Evolutionary conservation across 1,140 invertebrate species (phyloP).

Genomic region (Mya arenaria): DNA sequence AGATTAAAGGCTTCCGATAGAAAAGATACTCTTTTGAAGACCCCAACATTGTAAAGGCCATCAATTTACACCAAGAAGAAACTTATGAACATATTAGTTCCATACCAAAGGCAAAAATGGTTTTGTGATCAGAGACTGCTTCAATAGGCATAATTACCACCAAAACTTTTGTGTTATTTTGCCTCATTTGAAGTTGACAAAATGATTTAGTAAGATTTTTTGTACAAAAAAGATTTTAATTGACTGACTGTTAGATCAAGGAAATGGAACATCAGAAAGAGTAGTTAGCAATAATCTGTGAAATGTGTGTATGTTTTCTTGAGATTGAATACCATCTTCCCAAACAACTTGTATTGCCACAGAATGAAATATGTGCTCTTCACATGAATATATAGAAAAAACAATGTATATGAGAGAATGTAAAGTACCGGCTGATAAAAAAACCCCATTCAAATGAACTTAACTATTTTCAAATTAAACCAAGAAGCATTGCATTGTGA

Average conservation of each 20-base stretch:
- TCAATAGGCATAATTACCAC: slow-evolving; percentile 16
- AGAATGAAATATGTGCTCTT: neutral
- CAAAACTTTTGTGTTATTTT: slow-evolving; percentile 6
- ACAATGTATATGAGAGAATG: no score
- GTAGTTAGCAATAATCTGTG: no score
- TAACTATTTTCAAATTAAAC: no score
- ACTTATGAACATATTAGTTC: slow-evolving; percentile 1
- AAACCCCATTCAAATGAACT: no score
- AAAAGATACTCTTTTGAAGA: slow-evolving; percentile 21
- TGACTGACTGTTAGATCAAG: no score
- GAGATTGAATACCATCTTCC: neutral
- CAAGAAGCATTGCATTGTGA: no score
- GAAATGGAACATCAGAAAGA: no score
- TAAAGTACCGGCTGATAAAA: no score
- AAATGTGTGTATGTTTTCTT: neutral
- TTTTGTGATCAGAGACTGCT: slow-evolving; percentile 14
- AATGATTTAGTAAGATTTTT: no score
- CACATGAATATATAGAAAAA: neutral
- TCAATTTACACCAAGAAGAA: slow-evolving; percentile 11
- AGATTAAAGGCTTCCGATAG: slow-evolving; percentile 38
- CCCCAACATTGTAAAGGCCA: slow-evolving; percentile 2
- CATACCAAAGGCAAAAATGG: neutral
- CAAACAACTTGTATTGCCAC: neutral
- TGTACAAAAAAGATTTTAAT: no score
- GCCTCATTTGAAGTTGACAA: slow-evolving; percentile 3